Base-by-base conservation (phyloP, 2,888 invertebrate species). In the Anticlea derivata region DNA sequence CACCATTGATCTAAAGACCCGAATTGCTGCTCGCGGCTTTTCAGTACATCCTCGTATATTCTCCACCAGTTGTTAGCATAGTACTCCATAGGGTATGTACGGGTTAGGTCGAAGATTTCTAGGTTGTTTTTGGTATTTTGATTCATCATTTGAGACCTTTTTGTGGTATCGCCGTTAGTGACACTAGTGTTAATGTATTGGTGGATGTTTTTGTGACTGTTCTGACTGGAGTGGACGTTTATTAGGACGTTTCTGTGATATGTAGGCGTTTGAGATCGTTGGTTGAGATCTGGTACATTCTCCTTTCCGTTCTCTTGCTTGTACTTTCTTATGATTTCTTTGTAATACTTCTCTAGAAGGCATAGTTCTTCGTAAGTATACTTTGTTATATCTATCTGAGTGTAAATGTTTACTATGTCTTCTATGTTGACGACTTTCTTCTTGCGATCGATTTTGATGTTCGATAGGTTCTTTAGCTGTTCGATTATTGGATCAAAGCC, bases 41-140 rank as follows among this genome's bases (percentile, higher is more conserved):
- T 87, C 0, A 91, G 50, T 0, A 91, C 68, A 12, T 89, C 89
- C 53, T 90, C 86, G 70, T 91, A 91, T 1, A 91, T 91, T 0
- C 73, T 63, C 91, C 91, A 91, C 91, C 91, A 91, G 44, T 91
- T 91, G 60, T 91, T 91, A 0, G 91, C 91, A 65, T 91, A 91
- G 50, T 89, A 91, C 53, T 91, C 76, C 30, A 72, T 56, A 0
- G 91, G 91, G 50, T 91, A 91, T 0, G 86, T 86, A 0, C 83
- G 61, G 0, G 86, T 89, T 22, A 91, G 50, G 38, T 90, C 89
- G 20, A 82, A 81, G 1, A 89, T 88, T 69, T 89, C 85, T 0
- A 73, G 17, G 23, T 73, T 75, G 17, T 80, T 79, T 55, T 57
- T 69, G 0, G 68, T 62, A 5, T 71, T 71, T 24, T 77, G 66